Percentiles rank a stretch among this genome's conserved stretches.
Conservation (phyloP, 2,113 vertebrate genomes). For the Passer montanus region DNA sequence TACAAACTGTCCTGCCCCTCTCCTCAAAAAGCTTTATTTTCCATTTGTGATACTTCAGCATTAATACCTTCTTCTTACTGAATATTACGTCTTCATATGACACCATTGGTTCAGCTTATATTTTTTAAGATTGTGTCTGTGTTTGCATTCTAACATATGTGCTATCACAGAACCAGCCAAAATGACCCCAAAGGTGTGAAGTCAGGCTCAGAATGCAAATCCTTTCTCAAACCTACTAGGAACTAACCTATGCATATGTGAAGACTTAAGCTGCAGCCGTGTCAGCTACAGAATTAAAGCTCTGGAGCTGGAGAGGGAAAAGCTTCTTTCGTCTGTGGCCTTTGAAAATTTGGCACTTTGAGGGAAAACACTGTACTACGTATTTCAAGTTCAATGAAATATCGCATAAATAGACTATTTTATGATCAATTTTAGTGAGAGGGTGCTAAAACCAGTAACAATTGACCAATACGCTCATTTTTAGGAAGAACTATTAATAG, state of each 20-base stretch:
- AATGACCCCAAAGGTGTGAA: background rate
- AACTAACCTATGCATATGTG: background rate
- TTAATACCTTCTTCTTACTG: background rate
- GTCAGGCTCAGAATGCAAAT: background rate
- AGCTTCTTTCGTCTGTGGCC: background rate
- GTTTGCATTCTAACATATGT: background rate
- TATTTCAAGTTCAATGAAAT: background rate
- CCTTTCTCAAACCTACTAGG: background rate
- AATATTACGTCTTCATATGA: background rate
- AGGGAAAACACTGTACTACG: rapidly evolving
- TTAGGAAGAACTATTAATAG: background rate
- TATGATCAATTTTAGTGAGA: background rate
- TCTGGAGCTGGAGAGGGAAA: background rate
- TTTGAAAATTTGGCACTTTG: background rate
- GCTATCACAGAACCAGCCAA: background rate
- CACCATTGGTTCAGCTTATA: background rate
- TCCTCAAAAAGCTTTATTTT: background rate
- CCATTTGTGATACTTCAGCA: background rate
- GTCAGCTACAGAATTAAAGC: background rate
- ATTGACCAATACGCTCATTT: background rate
- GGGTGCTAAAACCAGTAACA: background rate
- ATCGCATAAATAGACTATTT: background rate
- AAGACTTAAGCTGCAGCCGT: background rate
- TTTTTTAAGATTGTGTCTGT: background rate
- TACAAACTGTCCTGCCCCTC: no score